phyloP scores from a whole-genome alignment of 2,888 invertebrate species.

The Sphaerophoria taeniata region DNA sequence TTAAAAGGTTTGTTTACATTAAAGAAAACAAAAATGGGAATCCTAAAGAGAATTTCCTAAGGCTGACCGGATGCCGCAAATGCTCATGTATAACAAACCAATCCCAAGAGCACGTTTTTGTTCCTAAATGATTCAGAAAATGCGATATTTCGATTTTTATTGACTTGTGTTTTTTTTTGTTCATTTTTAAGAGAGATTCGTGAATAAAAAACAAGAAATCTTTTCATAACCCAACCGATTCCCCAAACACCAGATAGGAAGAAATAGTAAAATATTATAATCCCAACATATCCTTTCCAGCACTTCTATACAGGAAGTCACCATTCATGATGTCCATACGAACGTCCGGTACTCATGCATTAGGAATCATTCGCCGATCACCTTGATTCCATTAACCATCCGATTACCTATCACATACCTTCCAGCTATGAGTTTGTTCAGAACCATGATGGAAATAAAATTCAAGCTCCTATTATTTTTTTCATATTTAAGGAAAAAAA shows the following conservation, averaged over 20 bases:
- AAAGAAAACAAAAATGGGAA: background rate
- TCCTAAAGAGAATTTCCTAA: background rate
- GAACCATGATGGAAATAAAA: conserved; percentile 19
- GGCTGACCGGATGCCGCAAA: background rate
- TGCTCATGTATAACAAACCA: too few relatives aligned
- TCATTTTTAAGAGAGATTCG: background rate
- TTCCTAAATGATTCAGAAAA: background rate
- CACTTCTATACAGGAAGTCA: conserved; percentile 49
- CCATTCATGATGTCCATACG: conserved; percentile 4
- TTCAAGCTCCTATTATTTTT: conserved; percentile 44
- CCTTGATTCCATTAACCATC: conserved; percentile 56
- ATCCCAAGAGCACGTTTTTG: background rate
- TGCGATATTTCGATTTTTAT: background rate
- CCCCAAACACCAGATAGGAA: conserved; percentile 7
- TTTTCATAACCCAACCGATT: background rate
- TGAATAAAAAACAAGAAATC: background rate
- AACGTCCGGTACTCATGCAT: conserved; percentile 55
- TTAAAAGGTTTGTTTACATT: conserved; percentile 10
- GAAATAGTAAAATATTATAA: conserved; percentile 37
- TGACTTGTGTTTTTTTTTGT: background rate
- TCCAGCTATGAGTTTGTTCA: background rate
- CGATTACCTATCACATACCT: conserved; percentile 38
- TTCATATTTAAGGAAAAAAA: conserved; percentile 5
- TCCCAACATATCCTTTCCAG: conserved; percentile 42
- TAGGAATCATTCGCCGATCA: conserved; percentile 59